Base-by-base conservation (phyloP, 2,113 vertebrate species). In the Taurulus bubalis region DNA sequence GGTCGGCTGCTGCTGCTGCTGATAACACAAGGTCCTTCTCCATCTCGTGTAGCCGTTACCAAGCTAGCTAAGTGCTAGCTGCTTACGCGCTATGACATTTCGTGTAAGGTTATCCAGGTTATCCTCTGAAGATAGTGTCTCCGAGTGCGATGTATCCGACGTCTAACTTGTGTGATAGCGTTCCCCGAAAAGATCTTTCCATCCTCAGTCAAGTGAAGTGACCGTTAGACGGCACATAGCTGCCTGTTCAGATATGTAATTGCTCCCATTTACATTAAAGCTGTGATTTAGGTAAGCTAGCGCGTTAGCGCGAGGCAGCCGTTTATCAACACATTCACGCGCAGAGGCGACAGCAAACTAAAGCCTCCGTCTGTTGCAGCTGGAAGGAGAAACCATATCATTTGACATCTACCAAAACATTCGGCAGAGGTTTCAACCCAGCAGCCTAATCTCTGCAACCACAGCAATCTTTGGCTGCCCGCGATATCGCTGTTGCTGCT, bases 101-200 rank as follows among this genome's bases (percentile, higher is more conserved):
- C 92, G 87, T 87, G 90, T 92, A 91, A 93, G 93, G 92, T 94
- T 94, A 93, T 90, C 90, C 91, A 90, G 90, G 89, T 92, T 92
- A 93, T 92, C 89, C 92, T 87, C 82, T 80, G 87, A 89, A 89
- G 81, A 90, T 84, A 81, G 83, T 59, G 82, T 71, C 83, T 85
- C 28, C 70, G 38, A 28, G 7, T 63, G 85, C 83, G 79, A 73
- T 77, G 80, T 74, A 15, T 73, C 89, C 90, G 78, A 64, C 65
- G 87, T 67, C 36, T 68, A 84, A 87, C 79, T 77, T 40, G 80
- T 64, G 51, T 72, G 79, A 63, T 53, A 71, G 58, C 47, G 75
- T 58, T 32, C 45, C 67, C 79, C 38, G 68, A 69, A 74, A 78
- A 65, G 5, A 32, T 89, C 4, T 84, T 85, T 76, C 92, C 93